Base-by-base conservation (phyloP, 1,140 invertebrate species). In the Drosophila mojavensis region DNA sequence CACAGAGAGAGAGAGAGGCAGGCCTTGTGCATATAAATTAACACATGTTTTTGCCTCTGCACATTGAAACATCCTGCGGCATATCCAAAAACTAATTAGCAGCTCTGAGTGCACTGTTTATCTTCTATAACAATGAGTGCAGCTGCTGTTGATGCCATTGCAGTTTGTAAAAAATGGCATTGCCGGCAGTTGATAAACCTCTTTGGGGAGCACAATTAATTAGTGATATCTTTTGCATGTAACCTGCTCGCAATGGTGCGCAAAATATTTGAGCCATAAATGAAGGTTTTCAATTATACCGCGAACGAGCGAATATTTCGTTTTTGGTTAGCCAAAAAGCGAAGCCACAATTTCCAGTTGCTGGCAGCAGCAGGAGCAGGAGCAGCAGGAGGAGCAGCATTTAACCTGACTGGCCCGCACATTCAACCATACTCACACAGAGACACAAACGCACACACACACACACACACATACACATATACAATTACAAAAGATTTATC, bases 401-500 rank as follows among this genome's bases (percentile, higher is more conserved):
- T 83, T 77, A 78, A 74, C 72, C 79, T 73, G 74, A 41, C 20
- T 7, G 9, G 26, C 59, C 17, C 13, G 26, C 17, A 39, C 36
- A 39, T 7, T 9, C 33, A 36, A 10, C 33, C 28, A 30, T 26
- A 15, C 65, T 39, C 36, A 64, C 41, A 39, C 63, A 43, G 43
- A 17, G 50, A 45, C 60, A 39, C 41, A 48, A n/a, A 63, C 39
- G 62, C 45, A 63, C 39, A 66, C 45, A 28, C 26, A 63, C 39
- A 66, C 45, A 28, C 26, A 43, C 55, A 53, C 43, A 41, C 54
- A 56, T 68, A 74, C 55, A 79, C 69, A 77, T 67, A 79, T 73
- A 88, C 84, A 89, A 89, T 89, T 89, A 89, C 84, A 71, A 84
- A 89, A 89, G 84, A 89, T 89, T 89, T 89, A 89, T 89, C 85